Evolutionary conservation across 1,140 invertebrate species (phyloP).

Genomic region (Sarcophaga peregrina): DNA sequence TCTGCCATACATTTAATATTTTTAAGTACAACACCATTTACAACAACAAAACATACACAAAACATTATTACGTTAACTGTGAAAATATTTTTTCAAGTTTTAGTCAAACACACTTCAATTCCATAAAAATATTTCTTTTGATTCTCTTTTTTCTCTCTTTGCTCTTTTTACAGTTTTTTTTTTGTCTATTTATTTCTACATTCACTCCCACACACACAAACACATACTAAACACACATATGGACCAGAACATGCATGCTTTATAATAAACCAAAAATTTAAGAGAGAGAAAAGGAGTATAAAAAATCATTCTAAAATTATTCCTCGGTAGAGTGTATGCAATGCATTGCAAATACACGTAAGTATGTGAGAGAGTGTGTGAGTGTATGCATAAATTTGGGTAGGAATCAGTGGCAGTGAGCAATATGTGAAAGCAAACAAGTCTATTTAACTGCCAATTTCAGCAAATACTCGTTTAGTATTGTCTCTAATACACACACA

Average conservation of each 20-base stretch:
- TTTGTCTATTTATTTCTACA: background rate
- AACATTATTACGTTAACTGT: conserved; percentile 32
- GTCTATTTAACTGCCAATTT: conserved; percentile 38
- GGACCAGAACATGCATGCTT: background rate
- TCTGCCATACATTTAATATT: background rate
- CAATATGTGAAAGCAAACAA: conserved; percentile 23
- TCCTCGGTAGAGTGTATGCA: background rate
- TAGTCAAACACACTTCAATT: conserved; percentile 36
- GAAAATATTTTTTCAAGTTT: conserved; percentile 42
- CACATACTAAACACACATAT: background rate
- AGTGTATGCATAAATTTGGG: too few species aligned
- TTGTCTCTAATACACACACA: background rate
- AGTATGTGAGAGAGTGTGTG: background rate
- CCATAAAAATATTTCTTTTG: conserved; percentile 26
- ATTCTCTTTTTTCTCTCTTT: background rate
- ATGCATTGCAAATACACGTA: background rate
- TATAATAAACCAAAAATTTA: background rate
- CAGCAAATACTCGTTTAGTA: conserved; percentile 22
- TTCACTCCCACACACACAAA: too few species aligned
- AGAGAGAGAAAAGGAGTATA: background rate
- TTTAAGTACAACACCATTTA: conserved; percentile 3
- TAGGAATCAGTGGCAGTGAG: background rate
- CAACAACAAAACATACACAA: background rate
- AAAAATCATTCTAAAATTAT: conserved; percentile 5
- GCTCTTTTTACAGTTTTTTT: background rate